These are phyloP conservation scores for Scelioninae gen. 2 DNA, from an alignment of 2,888 invertebrate genomes.

Conservation along the genomic window DNA sequence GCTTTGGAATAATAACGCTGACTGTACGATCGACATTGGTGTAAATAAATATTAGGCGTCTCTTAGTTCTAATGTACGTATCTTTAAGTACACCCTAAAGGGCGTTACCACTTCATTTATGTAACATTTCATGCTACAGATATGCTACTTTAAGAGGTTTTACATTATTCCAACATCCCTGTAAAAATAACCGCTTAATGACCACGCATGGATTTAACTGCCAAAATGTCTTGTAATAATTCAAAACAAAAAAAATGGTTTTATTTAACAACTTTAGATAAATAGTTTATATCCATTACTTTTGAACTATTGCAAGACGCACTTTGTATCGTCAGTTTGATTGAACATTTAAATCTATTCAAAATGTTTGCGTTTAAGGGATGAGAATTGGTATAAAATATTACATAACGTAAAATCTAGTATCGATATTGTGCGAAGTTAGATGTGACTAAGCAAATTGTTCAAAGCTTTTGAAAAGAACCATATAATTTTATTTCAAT, in stretches of 20 bases:
- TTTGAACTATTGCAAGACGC: not conserved
- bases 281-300: not conserved
- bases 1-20: slow-evolving; percentile 46
- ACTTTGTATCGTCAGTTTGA: not conserved
- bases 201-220: not conserved
- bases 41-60: slow-evolving; percentile 42
- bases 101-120: slow-evolving; percentile 12
- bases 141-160: slow-evolving; percentile 39
- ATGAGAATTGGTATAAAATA: slow-evolving; percentile 1
- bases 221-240: slow-evolving; percentile 6
- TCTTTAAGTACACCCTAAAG: slow-evolving; percentile 44
- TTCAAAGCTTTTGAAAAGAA: slow-evolving; percentile 13
- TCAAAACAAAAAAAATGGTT: not conserved
- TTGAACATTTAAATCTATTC: slow-evolving; percentile 8
- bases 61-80: slow-evolving; percentile 46
- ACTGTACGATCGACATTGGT: slow-evolving; percentile 35
- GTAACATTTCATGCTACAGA: slow-evolving; percentile 38
- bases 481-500: not conserved
- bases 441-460: slow-evolving; percentile 1
- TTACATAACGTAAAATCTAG: slow-evolving; percentile 13
- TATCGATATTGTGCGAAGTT: slow-evolving; percentile 19
- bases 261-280: not conserved
- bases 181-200: slow-evolving; percentile 33
- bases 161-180: slow-evolving; percentile 20
- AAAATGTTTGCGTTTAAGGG: not conserved